Conservation (phyloP, 2,797 vertebrate genomes). For the Lateolabrax maculatus region DNA sequence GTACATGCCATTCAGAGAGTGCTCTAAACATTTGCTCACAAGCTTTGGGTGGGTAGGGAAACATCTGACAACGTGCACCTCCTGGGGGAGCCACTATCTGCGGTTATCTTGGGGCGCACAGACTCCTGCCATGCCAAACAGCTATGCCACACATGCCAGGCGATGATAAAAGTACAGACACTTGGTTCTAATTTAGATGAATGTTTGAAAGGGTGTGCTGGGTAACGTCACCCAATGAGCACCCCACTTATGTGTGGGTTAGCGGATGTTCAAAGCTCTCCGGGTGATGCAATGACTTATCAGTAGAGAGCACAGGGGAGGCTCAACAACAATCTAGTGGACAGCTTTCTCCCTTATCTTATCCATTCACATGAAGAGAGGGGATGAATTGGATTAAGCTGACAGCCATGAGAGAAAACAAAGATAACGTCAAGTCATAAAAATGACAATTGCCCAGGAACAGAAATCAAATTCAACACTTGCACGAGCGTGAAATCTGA, state of each 20-base stretch:
- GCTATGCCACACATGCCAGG: constrained; percentile 55
- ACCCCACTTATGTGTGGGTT: constrained; percentile 14
- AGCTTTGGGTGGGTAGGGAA: constrained; percentile 75
- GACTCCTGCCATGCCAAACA: constrained; percentile 47
- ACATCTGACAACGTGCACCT: constrained; percentile 75
- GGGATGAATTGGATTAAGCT: constrained; percentile 46
- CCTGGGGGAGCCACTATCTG: constrained; percentile 69
- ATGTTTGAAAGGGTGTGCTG: constrained; percentile 54
- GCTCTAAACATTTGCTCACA: constrained; percentile 81
- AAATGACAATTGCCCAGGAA: constrained; percentile 46
- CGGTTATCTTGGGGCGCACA: constrained; percentile 55
- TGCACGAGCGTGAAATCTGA: constrained; percentile 20
- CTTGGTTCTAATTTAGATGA: constrained; percentile 42
- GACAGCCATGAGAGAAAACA: constrained; percentile 50
- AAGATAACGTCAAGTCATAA: constrained; percentile 55
- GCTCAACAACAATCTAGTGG: constrained; percentile 41
- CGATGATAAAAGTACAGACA: constrained; percentile 39
- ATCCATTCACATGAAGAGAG: constrained; percentile 60
- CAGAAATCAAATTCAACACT: constrained; percentile 32
- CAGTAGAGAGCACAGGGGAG: constrained; percentile 42
- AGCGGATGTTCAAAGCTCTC: constrained; percentile 47
- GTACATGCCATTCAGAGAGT: constrained; percentile 75
- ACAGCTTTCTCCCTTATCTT: constrained; percentile 60
- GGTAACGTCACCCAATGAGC: constrained; percentile 19
- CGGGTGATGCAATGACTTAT: constrained; percentile 60